phyloP scores from a whole-genome alignment of 2,888 invertebrate genomes.

The Anthrax anthrax region DNA sequence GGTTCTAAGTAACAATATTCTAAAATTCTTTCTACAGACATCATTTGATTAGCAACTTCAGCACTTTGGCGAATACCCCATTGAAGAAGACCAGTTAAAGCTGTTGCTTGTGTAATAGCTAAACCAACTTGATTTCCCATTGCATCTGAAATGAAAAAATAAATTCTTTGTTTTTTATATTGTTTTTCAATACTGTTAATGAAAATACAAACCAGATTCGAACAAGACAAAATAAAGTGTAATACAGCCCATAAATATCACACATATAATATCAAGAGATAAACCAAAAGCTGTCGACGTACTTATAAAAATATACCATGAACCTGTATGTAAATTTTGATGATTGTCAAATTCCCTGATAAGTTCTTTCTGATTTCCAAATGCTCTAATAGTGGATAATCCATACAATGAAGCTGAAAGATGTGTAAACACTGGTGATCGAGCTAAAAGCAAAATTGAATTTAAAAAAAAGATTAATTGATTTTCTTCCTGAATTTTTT shows the following conservation, averaged over 20 bases:
- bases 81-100: slow-evolving; percentile 39
- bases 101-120: slow-evolving; percentile 39
- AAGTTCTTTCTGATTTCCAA: slow-evolving; percentile 47
- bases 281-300: slow-evolving; percentile 51
- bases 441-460: too few species aligned
- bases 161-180: too few species aligned
- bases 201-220: slow-evolving; percentile 13
- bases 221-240: slow-evolving; percentile 46
- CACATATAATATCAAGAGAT: slow-evolving; percentile 48
- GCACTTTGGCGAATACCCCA: slow-evolving; percentile 65
- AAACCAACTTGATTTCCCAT: slow-evolving; percentile 37
- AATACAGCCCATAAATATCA: slow-evolving; percentile 46
- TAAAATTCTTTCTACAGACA: slow-evolving; percentile 57
- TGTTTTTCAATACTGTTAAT: not conserved
- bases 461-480: too few species aligned
- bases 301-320: slow-evolving; percentile 50
- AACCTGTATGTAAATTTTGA: slow-evolving; percentile 49
- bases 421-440: slow-evolving; percentile 69
- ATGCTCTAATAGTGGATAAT: slow-evolving; percentile 59
- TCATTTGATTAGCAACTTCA: slow-evolving; percentile 50
- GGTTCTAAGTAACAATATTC: slow-evolving; percentile 40
- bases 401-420: slow-evolving; percentile 60
- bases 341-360: slow-evolving; percentile 43
- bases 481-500: not conserved
- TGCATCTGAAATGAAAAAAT: slow-evolving; percentile 4